A percentile compares a stretch with the other conserved stretches of the same genome.
These are phyloP conservation scores for Zelleria hepariella DNA, from an alignment of 2,888 invertebrate genomes.

Conservation along the genomic window DNA sequence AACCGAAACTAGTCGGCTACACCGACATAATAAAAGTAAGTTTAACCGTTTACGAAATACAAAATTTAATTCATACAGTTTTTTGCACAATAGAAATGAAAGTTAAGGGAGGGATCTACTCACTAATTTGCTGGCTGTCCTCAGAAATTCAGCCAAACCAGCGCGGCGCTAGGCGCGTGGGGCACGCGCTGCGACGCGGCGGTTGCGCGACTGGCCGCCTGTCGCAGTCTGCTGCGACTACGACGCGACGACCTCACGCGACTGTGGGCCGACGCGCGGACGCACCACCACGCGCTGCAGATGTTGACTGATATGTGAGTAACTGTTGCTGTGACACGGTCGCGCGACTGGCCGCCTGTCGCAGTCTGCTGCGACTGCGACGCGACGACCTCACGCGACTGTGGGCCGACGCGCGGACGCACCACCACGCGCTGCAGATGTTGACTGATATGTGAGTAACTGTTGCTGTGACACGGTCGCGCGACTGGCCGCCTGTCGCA, in stretches of 20 bases:
- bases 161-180: slow-evolving; percentile 45
- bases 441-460: slow-evolving; percentile 87
- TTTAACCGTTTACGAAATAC: too few species aligned
- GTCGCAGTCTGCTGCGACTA: slow-evolving; percentile 81
- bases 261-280: slow-evolving; percentile 96
- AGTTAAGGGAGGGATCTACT: too few species aligned
- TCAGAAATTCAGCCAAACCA: slow-evolving; percentile 56
- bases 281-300: slow-evolving; percentile 91
- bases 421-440: slow-evolving; percentile 90
- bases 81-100: too few species aligned
- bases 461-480: slow-evolving; percentile 45
- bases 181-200: slow-evolving; percentile 53
- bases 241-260: slow-evolving; percentile 93
- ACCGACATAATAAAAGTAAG: too few species aligned
- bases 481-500: slow-evolving; percentile 52
- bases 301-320: slow-evolving; percentile 91
- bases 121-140: neutral
- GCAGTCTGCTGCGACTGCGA: slow-evolving; percentile 83
- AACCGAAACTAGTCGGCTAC: too few species aligned
- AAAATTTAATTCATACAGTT: too few species aligned
- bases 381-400: slow-evolving; percentile 93
- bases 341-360: slow-evolving; percentile 48
- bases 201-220: slow-evolving; percentile 51
- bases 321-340: neutral
- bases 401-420: slow-evolving; percentile 97